Evolutionary conservation across 2,888 invertebrate species (phyloP).

Genomic region (Zhengitettix transpicula): DNA sequence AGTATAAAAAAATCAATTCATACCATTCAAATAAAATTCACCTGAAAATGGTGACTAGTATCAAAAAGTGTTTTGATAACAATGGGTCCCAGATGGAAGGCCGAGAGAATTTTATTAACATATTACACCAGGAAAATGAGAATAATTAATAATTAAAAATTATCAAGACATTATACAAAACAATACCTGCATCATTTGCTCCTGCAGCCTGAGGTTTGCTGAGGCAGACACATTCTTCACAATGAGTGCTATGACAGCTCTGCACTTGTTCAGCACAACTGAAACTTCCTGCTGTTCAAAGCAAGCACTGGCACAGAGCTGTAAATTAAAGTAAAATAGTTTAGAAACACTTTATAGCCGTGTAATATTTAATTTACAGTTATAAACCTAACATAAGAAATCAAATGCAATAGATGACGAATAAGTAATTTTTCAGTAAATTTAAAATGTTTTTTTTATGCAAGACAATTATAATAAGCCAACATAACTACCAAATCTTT

Average conservation of each 20-base stretch:
- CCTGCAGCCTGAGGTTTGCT: constrained; percentile 23
- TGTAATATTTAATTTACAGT: too few species aligned
- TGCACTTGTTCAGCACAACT: constrained; percentile 24
- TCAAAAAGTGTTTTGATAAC: too few species aligned
- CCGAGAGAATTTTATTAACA: background rate
- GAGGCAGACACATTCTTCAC: constrained; percentile 21
- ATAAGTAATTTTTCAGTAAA: background rate
- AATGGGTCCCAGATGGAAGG: too few species aligned
- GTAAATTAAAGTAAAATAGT: background rate
- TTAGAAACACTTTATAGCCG: too few species aligned
- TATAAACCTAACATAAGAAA: background rate
- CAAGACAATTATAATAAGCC: too few species aligned
- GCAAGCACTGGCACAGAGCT: constrained; percentile 18
- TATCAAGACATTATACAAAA: background rate
- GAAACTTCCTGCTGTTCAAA: constrained; percentile 25
- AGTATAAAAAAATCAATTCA: too few species aligned
- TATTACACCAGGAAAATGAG: too few species aligned
- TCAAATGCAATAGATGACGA: background rate
- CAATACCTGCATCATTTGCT: constrained; percentile 18
- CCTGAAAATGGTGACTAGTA: too few species aligned
- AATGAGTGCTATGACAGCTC: constrained; percentile 25
- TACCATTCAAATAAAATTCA: too few species aligned
- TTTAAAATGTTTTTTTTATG: background rate
- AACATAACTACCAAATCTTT: too few species aligned
- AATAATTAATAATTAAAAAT: too few species aligned